Percentiles rank a stretch among this genome's conserved stretches.
These are phyloP conservation scores for Seira sanloemensis DNA, from an alignment of 2,888 invertebrate genomes.

Conservation along the genomic window DNA sequence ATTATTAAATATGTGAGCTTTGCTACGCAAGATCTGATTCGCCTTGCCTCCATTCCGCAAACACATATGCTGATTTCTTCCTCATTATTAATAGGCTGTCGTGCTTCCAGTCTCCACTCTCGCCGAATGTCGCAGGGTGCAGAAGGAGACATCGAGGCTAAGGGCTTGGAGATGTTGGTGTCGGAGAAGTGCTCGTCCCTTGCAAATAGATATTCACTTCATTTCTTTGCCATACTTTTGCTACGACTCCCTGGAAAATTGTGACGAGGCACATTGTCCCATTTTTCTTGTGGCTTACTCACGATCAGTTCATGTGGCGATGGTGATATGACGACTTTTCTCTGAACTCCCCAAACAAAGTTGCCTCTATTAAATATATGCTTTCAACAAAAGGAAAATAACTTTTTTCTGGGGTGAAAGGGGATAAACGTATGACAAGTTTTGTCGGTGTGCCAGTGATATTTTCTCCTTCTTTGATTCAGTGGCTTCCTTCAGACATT, in stretches of 20 bases:
- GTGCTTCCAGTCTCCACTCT: slow-evolving; percentile 33
- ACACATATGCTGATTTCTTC: slow-evolving; percentile 60
- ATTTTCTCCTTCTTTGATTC: slow-evolving; percentile 4
- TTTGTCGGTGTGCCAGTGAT: not conserved
- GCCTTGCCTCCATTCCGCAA: slow-evolving; percentile 29
- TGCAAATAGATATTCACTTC: not conserved
- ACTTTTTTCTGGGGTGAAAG: not conserved
- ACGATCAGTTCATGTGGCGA: too few species aligned
- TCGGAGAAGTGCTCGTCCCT: not conserved
- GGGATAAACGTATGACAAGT: not conserved
- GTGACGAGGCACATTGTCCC: not conserved
- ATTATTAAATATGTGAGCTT: slow-evolving; percentile 9
- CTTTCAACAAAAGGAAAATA: not conserved
- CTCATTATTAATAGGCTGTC: slow-evolving; percentile 61
- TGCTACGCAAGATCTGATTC: not conserved
- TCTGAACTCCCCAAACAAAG: not conserved
- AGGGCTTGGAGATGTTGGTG: not conserved
- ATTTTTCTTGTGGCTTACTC: not conserved
- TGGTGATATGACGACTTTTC: not conserved
- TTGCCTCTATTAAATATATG: not conserved
- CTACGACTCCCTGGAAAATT: too few species aligned
- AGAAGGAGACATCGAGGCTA: not conserved
- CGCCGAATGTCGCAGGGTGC: slow-evolving; percentile 45
- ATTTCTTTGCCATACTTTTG: not conserved
- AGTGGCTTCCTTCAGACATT: not conserved